A percentile compares a stretch with the other conserved stretches of the same genome.
phyloP scores from a whole-genome alignment of 1,140 invertebrate genomes.

The Leptinotarsa undecemlineata region DNA sequence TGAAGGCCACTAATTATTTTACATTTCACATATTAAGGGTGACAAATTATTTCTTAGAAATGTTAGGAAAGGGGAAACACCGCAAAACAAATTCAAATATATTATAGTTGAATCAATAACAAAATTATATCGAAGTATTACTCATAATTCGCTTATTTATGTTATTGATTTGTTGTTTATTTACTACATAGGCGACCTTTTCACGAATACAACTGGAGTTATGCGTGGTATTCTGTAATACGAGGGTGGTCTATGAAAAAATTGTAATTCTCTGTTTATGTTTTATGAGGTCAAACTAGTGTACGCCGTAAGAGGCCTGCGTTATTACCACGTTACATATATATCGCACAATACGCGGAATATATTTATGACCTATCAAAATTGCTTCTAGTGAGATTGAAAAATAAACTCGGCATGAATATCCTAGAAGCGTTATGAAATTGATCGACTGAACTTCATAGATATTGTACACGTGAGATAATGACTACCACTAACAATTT shows the following conservation, averaged over 20 bases:
- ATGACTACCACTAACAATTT: too few relatives aligned
- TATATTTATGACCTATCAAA: neutral
- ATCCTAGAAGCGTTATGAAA: too few relatives aligned
- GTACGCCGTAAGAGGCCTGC: conserved; percentile 1
- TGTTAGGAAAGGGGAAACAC: too few relatives aligned
- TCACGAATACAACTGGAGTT: conserved; percentile 1
- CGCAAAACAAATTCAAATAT: too few relatives aligned
- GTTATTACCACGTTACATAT: neutral
- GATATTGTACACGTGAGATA: too few relatives aligned
- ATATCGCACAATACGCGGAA: neutral
- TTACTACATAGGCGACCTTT: neutral
- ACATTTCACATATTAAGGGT: too few relatives aligned
- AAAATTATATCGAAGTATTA: neutral
- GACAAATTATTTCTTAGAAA: too few relatives aligned
- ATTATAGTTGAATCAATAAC: too few relatives aligned
- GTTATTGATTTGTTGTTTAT: neutral
- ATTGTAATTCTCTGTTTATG: neutral
- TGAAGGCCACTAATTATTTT: too few relatives aligned
- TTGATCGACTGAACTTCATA: too few relatives aligned
- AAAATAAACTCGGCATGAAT: neutral
- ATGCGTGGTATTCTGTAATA: neutral
- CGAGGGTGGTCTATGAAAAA: neutral
- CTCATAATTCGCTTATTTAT: neutral
- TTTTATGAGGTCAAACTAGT: neutral
- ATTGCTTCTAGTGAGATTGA: neutral